Evolutionary conservation across 2,888 invertebrate species (phyloP).

Genomic region (Lepeophtheirus nordmannii): DNA sequence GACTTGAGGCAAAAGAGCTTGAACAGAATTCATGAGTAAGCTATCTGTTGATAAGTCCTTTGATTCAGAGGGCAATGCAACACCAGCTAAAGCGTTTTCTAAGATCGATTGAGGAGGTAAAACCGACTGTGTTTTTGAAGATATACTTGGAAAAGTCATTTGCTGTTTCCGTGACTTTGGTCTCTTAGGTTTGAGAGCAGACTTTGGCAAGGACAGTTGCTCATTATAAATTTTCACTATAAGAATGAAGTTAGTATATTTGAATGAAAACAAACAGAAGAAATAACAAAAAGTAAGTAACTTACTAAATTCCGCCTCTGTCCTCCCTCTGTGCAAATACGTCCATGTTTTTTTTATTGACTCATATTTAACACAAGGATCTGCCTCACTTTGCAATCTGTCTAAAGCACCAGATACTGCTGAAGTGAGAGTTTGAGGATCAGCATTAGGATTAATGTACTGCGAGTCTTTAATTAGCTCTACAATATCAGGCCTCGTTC

Average conservation of each 20-base stretch:
- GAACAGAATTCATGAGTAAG: background rate
- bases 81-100: background rate
- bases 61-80: background rate
- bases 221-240: slow-evolving; percentile 51
- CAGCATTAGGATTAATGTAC: slow-evolving; percentile 40
- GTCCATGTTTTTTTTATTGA: slow-evolving; percentile 79
- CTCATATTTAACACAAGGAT: slow-evolving; percentile 86
- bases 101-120: background rate
- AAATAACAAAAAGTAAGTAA: slow-evolving; percentile 26
- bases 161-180: background rate
- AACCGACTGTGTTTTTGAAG: background rate
- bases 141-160: background rate
- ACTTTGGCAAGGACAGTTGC: slow-evolving; percentile 45
- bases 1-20: background rate
- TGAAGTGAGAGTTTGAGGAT: slow-evolving; percentile 46
- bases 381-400: slow-evolving; percentile 69
- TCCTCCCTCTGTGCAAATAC: slow-evolving; percentile 63
- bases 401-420: slow-evolving; percentile 81
- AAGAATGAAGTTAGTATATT: slow-evolving; percentile 25
- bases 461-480: slow-evolving; percentile 64
- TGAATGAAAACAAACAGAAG: too few relatives aligned
- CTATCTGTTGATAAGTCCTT: background rate
- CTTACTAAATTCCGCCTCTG: slow-evolving; percentile 49
- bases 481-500: slow-evolving; percentile 75
- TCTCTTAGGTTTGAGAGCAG: slow-evolving; percentile 17